Conservation (phyloP, 1,140 invertebrate species). For the Diorhabda elongata region DNA sequence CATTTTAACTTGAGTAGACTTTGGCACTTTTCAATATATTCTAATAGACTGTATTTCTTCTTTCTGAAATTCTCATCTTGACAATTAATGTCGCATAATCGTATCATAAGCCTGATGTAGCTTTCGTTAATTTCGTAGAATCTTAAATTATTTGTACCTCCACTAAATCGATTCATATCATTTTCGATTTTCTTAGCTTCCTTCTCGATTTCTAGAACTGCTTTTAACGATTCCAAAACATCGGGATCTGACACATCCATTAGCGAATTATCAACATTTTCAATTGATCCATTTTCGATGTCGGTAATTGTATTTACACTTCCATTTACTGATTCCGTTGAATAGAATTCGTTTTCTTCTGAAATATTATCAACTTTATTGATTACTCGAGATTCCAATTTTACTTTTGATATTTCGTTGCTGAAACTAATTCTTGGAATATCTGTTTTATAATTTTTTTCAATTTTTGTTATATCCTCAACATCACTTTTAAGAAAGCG, state of each 20-base stretch:
- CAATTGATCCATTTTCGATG: neutral
- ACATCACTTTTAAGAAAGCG: constrained; percentile 24
- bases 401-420: constrained; percentile 12
- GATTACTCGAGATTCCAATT: neutral
- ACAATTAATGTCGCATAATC: constrained; percentile 22
- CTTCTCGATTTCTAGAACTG: constrained; percentile 19
- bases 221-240: constrained; percentile 11
- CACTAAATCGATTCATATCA: constrained; percentile 24
- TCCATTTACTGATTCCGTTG: neutral
- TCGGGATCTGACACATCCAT: constrained; percentile 18
- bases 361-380: too few species aligned
- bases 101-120: constrained; percentile 25
- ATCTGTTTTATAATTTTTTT: constrained; percentile 12
- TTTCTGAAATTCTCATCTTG: constrained; percentile 21
- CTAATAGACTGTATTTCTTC: constrained; percentile 19
- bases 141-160: constrained; percentile 20
- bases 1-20: constrained; percentile 24
- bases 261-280: neutral
- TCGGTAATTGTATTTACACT: neutral
- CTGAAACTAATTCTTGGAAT: constrained; percentile 13
- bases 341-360: neutral
- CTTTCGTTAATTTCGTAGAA: constrained; percentile 32
- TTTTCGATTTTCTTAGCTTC: constrained; percentile 22
- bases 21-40: constrained; percentile 27
- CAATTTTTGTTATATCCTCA: constrained; percentile 24